A percentile compares a stretch with the other conserved stretches of the same genome.
These are phyloP conservation scores for Lissonota sp. DNA, from an alignment of 2,888 invertebrate genomes.

Conservation along the genomic window DNA sequence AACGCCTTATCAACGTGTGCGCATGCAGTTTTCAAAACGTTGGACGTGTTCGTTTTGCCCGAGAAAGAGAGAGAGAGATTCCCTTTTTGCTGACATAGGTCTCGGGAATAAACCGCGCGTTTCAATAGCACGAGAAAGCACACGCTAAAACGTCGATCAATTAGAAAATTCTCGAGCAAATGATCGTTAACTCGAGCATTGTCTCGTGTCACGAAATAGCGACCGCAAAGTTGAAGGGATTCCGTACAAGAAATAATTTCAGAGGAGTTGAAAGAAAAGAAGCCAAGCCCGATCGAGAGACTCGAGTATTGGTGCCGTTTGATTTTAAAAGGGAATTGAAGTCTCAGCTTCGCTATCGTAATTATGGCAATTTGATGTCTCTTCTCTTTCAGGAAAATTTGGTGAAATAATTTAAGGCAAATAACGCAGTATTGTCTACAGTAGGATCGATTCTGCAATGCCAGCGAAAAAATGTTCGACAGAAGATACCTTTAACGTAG, in stretches of 20 bases:
- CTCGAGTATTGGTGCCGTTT: slow-evolving; percentile 53
- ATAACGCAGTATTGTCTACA: slow-evolving; percentile 13
- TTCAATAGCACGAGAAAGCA: slow-evolving; percentile 43
- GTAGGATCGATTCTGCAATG: slow-evolving; percentile 1
- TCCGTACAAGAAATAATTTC: slow-evolving; percentile 13
- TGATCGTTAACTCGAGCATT: slow-evolving; percentile 58
- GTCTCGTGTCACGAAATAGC: slow-evolving; percentile 33
- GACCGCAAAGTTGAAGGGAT: neutral
- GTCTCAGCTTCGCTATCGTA: slow-evolving; percentile 3
- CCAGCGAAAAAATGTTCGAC: slow-evolving; percentile 9
- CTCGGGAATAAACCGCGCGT: slow-evolving; percentile 21
- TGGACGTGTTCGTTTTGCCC: slow-evolving; percentile 29
- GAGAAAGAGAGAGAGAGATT: slow-evolving; percentile 39
- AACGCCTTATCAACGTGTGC: slow-evolving; percentile 48
- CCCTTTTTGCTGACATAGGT: slow-evolving; percentile 35
- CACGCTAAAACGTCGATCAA: slow-evolving; percentile 41
- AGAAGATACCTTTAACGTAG: slow-evolving; percentile 11
- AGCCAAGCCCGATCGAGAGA: neutral
- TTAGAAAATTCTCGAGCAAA: slow-evolving; percentile 33
- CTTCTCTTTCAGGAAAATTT: slow-evolving; percentile 30
- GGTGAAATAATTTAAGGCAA: slow-evolving; percentile 32
- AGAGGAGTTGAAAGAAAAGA: neutral
- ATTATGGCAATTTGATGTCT: neutral
- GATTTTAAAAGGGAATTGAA: slow-evolving; percentile 73
- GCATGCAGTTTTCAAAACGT: slow-evolving; percentile 44